A percentile compares a stretch with the other conserved stretches of the same genome.
Conservation (phyloP, 2,888 invertebrate genomes). For the Glyphotaelius pellucidus region DNA sequence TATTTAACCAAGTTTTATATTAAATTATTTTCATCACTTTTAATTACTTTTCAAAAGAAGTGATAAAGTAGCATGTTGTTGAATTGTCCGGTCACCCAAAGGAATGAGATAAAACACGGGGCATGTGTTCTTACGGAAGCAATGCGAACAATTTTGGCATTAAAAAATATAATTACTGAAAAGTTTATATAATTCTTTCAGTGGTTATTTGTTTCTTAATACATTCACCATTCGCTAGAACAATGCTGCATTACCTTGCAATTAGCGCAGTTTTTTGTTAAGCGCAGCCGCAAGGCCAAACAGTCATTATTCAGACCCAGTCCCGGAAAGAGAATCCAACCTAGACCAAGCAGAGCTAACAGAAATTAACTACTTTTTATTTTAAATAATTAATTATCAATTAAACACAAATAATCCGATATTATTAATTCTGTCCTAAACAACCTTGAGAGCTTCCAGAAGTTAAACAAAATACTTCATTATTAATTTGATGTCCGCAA, state of each 20-base stretch:
- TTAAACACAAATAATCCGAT: neutral
- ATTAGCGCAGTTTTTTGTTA: neutral
- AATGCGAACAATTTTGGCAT: no score
- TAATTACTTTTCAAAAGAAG: no score
- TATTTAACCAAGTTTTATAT: no score
- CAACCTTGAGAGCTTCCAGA: neutral
- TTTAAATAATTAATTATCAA: neutral
- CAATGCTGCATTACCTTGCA: neutral
- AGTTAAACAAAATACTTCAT: neutral
- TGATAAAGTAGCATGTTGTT: no score
- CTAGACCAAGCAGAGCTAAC: neutral
- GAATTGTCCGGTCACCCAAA: no score
- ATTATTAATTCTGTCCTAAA: neutral
- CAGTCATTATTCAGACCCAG: neutral
- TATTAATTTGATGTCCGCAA: neutral
- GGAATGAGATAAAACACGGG: no score
- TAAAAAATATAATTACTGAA: neutral
- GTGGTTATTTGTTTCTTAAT: neutral
- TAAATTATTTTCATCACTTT: no score
- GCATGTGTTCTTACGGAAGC: no score
- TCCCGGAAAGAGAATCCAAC: neutral
- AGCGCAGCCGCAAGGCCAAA: neutral
- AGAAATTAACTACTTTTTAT: neutral
- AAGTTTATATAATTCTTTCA: neutral
- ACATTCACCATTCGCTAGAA: neutral